These are phyloP conservation scores for Drosophila borealis DNA, from an alignment of 2,888 invertebrate genomes.

Conservation along the genomic window DNA sequence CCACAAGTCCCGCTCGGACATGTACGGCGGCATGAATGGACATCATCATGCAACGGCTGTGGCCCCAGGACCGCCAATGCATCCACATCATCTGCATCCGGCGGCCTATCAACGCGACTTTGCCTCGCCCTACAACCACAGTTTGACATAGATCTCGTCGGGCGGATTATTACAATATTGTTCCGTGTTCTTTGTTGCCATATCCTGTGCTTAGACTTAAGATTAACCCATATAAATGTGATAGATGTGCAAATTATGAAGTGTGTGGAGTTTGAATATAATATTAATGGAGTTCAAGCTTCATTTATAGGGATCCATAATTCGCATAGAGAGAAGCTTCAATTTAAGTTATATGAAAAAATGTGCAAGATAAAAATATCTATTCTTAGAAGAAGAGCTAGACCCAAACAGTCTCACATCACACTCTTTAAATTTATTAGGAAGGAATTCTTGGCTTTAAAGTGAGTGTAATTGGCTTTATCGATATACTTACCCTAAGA, in stretches of 20 bases:
- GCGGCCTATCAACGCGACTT: slow-evolving; percentile 84
- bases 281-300: background rate
- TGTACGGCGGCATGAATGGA: slow-evolving; percentile 83
- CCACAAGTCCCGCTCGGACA: slow-evolving; percentile 82
- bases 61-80: slow-evolving; percentile 61
- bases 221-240: slow-evolving; percentile 29
- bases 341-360: no score
- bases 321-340: no score
- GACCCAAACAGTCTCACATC: no score
- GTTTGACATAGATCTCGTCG: slow-evolving; percentile 63
- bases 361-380: no score
- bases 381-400: no score
- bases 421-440: no score
- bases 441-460: no score
- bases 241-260: slow-evolving; percentile 15
- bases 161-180: slow-evolving; percentile 3
- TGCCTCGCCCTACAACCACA: slow-evolving; percentile 84
- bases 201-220: slow-evolving; percentile 23
- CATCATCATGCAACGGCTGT: slow-evolving; percentile 74
- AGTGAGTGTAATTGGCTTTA: no score
- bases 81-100: slow-evolving; percentile 83
- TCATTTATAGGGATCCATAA: background rate
- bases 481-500: no score
- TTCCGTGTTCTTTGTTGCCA: slow-evolving; percentile 20
- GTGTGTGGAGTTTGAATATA: background rate